These are phyloP conservation scores for Oxygymnocypris stewartii DNA, from an alignment of 2,113 vertebrate species.

Conservation along the genomic window DNA sequence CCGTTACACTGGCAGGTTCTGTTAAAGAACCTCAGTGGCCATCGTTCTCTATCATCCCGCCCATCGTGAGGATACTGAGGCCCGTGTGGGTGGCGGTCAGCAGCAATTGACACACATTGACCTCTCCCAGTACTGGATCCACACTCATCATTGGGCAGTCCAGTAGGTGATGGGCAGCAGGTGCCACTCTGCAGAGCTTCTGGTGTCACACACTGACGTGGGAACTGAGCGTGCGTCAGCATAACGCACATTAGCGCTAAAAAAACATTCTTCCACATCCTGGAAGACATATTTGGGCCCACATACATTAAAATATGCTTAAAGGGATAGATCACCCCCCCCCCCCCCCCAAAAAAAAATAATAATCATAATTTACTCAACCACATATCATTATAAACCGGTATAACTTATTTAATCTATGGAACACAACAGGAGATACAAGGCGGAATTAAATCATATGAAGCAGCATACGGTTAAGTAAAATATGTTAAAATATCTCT, in stretches of 20 bases:
- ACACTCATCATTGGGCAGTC: slow-evolving; percentile 68
- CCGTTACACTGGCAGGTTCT: slow-evolving; percentile 83
- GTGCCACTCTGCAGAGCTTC: slow-evolving; percentile 78
- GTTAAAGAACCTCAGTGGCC: slow-evolving; percentile 92
- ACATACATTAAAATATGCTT: background rate
- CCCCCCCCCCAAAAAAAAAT: background rate
- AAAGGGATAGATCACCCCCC: too few relatives aligned
- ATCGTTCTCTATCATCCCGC: slow-evolving; percentile 89
- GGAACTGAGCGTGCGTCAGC: slow-evolving; percentile 80
- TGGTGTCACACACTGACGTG: slow-evolving; percentile 79
- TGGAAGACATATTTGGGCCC: slow-evolving; percentile 5
- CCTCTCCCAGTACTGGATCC: slow-evolving; percentile 81
- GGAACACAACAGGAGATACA: background rate
- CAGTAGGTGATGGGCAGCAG: slow-evolving; percentile 86
- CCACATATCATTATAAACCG: background rate
- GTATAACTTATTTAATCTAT: background rate
- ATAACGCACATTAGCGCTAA: slow-evolving; percentile 58
- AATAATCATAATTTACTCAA: background rate
- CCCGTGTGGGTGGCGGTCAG: slow-evolving; percentile 75
- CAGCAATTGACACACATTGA: slow-evolving; percentile 76
- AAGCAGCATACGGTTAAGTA: background rate
- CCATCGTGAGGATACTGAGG: slow-evolving; percentile 88
- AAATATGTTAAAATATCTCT: background rate
- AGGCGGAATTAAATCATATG: background rate
- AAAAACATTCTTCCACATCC: slow-evolving; percentile 58